Evolutionary conservation across 2,888 invertebrate genomes (phyloP).

Genomic region (Deilephila porcellus): DNA sequence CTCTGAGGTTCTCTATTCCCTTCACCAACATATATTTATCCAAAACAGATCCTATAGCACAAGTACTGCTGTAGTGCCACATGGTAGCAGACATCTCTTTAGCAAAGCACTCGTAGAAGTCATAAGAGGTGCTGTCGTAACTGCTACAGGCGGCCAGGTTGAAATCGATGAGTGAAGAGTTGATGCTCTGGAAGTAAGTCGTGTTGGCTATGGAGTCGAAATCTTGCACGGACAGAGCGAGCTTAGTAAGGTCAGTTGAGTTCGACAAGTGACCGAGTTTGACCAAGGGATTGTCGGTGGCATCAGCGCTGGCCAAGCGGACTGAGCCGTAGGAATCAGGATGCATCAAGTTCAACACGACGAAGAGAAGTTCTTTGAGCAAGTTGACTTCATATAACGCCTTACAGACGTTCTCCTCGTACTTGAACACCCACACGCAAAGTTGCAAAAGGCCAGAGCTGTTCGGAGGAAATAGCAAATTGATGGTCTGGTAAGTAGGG

Average conservation of each 20-base stretch:
- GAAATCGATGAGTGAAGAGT: neutral
- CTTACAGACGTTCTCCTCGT: conserved; percentile 55
- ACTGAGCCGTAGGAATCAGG: conserved; percentile 34
- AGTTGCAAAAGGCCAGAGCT: conserved; percentile 33
- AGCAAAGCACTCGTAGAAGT: conserved; percentile 46
- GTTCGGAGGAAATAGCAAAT: conserved; percentile 34
- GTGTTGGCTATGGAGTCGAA: conserved; percentile 41
- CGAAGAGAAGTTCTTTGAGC: conserved; percentile 25
- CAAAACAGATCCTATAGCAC: conserved; percentile 90
- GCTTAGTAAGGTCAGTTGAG: conserved; percentile 39
- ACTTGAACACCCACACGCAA: conserved; percentile 75
- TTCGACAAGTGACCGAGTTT: conserved; percentile 32
- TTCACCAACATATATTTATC: conserved; percentile 77
- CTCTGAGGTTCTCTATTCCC: conserved; percentile 41
- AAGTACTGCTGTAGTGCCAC: conserved; percentile 88
- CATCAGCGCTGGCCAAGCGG: conserved; percentile 34
- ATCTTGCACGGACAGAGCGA: conserved; percentile 39
- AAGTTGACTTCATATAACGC: conserved; percentile 42
- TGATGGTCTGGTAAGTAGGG: conserved; percentile 46
- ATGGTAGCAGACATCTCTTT: conserved; percentile 82
- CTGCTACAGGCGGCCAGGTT: neutral
- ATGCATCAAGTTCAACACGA: conserved; percentile 25
- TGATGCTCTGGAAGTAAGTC: conserved; percentile 38
- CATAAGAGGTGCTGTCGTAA: neutral
- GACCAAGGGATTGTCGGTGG: conserved; percentile 45